phyloP scores from a whole-genome alignment of 2,888 invertebrate species.

The Beris morrisii region DNA sequence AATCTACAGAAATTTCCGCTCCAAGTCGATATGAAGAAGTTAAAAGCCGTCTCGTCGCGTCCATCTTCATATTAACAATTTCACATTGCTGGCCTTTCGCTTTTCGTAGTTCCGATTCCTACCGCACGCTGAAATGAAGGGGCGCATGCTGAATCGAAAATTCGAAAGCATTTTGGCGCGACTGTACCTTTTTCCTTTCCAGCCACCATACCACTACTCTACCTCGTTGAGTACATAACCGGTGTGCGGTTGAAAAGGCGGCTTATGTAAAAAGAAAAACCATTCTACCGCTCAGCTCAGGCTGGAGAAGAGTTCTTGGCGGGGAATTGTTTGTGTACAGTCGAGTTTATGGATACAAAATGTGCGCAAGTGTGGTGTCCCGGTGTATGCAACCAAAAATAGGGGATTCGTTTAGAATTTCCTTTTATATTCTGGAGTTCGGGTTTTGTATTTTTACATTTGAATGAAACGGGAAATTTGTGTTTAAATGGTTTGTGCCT shows the following conservation, averaged over 20 bases:
- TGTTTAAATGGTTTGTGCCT: background rate
- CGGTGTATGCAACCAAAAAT: background rate
- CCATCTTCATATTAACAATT: no score
- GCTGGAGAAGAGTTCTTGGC: no score
- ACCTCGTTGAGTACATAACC: constrained; percentile 6
- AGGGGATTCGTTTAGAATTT: constrained; percentile 1
- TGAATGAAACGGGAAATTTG: background rate
- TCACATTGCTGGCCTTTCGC: no score
- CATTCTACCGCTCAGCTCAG: no score
- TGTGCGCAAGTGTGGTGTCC: no score
- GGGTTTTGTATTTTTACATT: background rate
- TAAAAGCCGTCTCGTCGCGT: no score
- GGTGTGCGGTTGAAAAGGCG: background rate
- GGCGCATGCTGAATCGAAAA: constrained; percentile 37
- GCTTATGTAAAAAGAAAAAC: no score
- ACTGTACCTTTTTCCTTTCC: constrained; percentile 40
- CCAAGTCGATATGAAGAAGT: no score
- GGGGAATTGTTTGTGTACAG: no score
- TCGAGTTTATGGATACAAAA: no score
- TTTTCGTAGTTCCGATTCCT: constrained; percentile 24
- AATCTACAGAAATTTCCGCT: no score
- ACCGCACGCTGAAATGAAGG: constrained; percentile 17
- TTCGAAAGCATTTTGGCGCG: constrained; percentile 41
- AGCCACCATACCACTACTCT: constrained; percentile 15
- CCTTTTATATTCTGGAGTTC: background rate